Conservation (phyloP, 2,888 invertebrate genomes). For the Troides oblongomaculatus region DNA sequence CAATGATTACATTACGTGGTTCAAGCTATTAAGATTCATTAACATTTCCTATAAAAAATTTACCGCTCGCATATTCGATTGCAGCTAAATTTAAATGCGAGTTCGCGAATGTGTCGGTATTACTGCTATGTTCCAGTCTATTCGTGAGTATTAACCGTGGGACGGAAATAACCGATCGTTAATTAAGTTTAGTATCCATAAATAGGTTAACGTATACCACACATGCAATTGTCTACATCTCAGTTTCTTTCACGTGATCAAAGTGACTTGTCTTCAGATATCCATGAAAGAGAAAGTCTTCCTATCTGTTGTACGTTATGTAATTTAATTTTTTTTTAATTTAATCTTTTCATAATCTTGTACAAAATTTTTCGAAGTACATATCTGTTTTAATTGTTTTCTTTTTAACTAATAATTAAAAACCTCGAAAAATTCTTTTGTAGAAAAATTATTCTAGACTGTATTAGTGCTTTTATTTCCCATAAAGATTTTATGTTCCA, state of each 20-base stretch:
- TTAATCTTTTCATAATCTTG: neutral
- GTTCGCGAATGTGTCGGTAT: constrained; percentile 8
- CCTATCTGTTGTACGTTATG: no score
- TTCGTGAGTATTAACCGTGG: constrained; percentile 12
- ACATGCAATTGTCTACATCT: neutral
- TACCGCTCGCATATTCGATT: neutral
- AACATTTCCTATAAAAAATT: neutral
- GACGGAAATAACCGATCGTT: constrained; percentile 12
- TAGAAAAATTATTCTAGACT: neutral
- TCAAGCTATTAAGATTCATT: neutral
- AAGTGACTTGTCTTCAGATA: neutral
- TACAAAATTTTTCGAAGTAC: neutral
- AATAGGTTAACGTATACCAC: constrained; percentile 17
- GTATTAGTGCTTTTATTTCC: neutral
- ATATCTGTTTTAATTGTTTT: neutral
- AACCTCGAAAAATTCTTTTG: neutral
- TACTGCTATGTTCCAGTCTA: constrained; percentile 9
- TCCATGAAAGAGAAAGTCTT: no score
- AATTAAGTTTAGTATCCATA: constrained; percentile 19
- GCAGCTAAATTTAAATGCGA: neutral
- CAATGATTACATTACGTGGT: neutral
- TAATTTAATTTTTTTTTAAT: neutral
- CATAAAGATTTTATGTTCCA: constrained; percentile 9
- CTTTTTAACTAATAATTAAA: neutral
- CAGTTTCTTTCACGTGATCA: neutral